phyloP scores from a whole-genome alignment of 2,888 invertebrate species.

The Nyleta sp. region DNA sequence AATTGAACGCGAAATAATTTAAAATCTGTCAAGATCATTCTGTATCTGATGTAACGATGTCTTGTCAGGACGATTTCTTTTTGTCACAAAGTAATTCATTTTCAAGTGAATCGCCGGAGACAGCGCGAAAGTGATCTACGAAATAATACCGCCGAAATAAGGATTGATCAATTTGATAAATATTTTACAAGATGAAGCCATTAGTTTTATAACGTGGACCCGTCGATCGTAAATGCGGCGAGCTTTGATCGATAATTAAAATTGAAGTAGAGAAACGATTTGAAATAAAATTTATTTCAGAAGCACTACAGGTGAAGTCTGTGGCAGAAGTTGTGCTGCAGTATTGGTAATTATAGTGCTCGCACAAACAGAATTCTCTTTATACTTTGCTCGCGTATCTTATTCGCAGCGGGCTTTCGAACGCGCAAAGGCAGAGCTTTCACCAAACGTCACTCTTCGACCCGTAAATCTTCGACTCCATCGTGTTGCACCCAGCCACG shows the following conservation, averaged over 20 bases:
- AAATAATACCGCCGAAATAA: background rate
- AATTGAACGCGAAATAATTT: slow-evolving; percentile 20
- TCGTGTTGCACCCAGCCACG: slow-evolving; percentile 52
- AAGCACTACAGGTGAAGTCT: slow-evolving; percentile 18
- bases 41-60: background rate
- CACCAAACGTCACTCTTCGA: slow-evolving; percentile 61
- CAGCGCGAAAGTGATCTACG: slow-evolving; percentile 5
- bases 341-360: slow-evolving; percentile 58
- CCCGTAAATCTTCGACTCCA: slow-evolving; percentile 59
- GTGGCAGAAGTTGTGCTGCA: slow-evolving; percentile 17
- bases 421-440: slow-evolving; percentile 61
- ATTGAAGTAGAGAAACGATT: slow-evolving; percentile 6
- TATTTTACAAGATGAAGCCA: background rate
- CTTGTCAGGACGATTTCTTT: slow-evolving; percentile 14
- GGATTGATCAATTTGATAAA: background rate
- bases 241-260: slow-evolving; percentile 2
- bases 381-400: slow-evolving; percentile 52
- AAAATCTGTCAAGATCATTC: slow-evolving; percentile 12
- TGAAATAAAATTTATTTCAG: slow-evolving; percentile 5
- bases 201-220: background rate
- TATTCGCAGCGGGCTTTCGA: slow-evolving; percentile 51
- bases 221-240: background rate
- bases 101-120: background rate
- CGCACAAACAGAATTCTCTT: slow-evolving; percentile 45
- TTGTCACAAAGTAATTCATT: slow-evolving; percentile 8